Conservation (phyloP, 23 tunicate genomes). For the Clavelina lepadiformis region DNA sequence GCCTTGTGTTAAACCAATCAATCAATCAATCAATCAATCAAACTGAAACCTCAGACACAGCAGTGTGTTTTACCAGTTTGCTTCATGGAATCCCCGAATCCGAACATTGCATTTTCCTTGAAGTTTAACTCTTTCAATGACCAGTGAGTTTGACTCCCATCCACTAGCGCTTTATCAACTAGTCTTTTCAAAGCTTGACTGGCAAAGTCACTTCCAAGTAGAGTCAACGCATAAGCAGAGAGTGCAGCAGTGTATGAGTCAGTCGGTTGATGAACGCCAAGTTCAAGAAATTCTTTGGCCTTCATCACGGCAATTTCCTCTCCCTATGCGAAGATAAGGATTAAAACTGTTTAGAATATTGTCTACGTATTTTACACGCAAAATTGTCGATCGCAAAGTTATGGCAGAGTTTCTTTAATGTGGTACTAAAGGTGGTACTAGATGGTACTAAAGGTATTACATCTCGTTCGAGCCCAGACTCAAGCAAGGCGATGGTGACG, state of each 20-base stretch:
- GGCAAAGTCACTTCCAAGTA: conserved; percentile 55
- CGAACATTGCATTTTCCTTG: conserved; percentile 1
- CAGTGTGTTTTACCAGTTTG: conserved; percentile 65
- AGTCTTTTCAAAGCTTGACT: conserved; percentile 30
- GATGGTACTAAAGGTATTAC: conserved; percentile 14
- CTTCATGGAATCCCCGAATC: conserved; percentile 49
- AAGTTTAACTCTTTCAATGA: conserved; percentile 2
- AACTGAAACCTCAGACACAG: too few species aligned
- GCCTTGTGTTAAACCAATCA: too few species aligned
- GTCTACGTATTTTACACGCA: too few species aligned
- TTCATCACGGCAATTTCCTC: conserved; percentile 60
- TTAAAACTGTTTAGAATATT: neutral
- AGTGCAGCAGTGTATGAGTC: conserved; percentile 79
- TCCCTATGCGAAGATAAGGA: conserved; percentile 3
- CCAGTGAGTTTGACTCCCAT: conserved; percentile 29
- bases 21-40: too few species aligned
- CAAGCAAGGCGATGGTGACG: conserved; percentile 64
- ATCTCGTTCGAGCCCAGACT: conserved; percentile 61
- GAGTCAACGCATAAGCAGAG: conserved; percentile 73
- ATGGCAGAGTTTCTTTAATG: too few species aligned
- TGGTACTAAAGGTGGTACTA: too few species aligned
- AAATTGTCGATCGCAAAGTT: too few species aligned
- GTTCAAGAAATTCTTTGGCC: conserved; percentile 58
- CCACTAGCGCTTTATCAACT: conserved; percentile 20
- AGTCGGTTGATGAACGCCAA: conserved; percentile 18